A percentile compares a stretch with the other conserved stretches of the same genome.
These are phyloP conservation scores for Lagocephalus sceleratus DNA, from an alignment of 2,797 vertebrate species.

Conservation along the genomic window DNA sequence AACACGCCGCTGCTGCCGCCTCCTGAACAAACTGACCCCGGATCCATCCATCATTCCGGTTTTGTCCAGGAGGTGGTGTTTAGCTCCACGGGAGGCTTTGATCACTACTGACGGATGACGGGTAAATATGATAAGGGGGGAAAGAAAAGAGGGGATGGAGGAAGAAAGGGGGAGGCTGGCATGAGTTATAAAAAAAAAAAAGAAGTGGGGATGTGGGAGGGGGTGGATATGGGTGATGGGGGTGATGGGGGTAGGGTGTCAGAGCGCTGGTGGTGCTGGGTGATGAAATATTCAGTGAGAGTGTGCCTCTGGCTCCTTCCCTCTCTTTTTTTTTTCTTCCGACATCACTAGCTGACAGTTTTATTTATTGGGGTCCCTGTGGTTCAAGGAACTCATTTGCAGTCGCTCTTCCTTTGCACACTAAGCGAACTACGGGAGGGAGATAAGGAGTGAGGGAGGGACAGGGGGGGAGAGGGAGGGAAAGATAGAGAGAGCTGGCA, in stretches of 20 bases:
- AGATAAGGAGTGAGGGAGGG: slow-evolving; percentile 60
- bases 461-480: slow-evolving; percentile 45
- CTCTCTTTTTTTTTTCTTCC: slow-evolving; percentile 52
- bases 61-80: slow-evolving; percentile 49
- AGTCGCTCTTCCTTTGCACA: slow-evolving; percentile 76
- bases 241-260: slow-evolving; percentile 70
- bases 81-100: slow-evolving; percentile 63
- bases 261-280: slow-evolving; percentile 55
- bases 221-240: slow-evolving; percentile 55
- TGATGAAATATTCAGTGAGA: slow-evolving; percentile 85
- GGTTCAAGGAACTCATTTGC: slow-evolving; percentile 82
- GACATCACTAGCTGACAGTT: slow-evolving; percentile 77
- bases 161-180: slow-evolving; percentile 34
- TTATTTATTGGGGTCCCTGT: slow-evolving; percentile 80
- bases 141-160: slow-evolving; percentile 47
- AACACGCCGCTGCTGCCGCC: slow-evolving; percentile 4
- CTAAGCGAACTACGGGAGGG: slow-evolving; percentile 66
- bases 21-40: slow-evolving; percentile 34
- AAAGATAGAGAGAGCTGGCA: slow-evolving; percentile 54
- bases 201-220: slow-evolving; percentile 35
- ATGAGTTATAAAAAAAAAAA: slow-evolving; percentile 41
- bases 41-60: slow-evolving; percentile 49
- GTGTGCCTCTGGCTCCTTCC: slow-evolving; percentile 71
- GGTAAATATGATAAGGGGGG: slow-evolving; percentile 67
- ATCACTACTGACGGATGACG: slow-evolving; percentile 51